phyloP scores from a whole-genome alignment of 2,797 vertebrate species.

The Phoxinus dragarum region DNA sequence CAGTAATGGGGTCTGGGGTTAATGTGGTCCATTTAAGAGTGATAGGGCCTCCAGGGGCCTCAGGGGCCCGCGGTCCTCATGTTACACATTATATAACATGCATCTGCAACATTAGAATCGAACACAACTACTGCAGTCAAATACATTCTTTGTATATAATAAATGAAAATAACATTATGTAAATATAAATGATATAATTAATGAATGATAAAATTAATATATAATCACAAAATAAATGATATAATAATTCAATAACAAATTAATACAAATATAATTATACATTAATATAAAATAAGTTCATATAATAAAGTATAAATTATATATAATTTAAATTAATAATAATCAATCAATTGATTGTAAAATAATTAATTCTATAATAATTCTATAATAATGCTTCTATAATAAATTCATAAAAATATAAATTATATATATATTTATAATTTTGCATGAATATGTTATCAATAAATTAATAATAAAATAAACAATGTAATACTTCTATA shows the following conservation, averaged over 20 bases:
- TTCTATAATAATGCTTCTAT: too few relatives aligned
- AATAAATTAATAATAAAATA: background rate
- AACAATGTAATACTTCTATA: background rate
- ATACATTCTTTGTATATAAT: background rate
- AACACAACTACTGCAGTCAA: background rate
- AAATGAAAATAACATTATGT: background rate
- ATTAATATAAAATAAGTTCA: background rate
- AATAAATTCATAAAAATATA: background rate
- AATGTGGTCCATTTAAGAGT: slow-evolving; percentile 62
- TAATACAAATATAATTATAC: too few relatives aligned
- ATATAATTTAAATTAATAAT: background rate
- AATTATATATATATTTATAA: too few relatives aligned
- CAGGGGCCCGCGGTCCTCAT: slow-evolving; percentile 53
- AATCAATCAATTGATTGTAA: background rate
- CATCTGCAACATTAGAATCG: slow-evolving; percentile 43
- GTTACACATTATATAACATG: slow-evolving; percentile 57
- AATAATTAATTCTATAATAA: too few relatives aligned
- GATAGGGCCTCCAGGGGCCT: slow-evolving; percentile 51
- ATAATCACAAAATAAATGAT: too few relatives aligned
- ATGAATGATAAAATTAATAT: too few relatives aligned
- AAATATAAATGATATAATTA: too few relatives aligned
- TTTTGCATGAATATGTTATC: too few relatives aligned
- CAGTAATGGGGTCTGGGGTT: slow-evolving; percentile 63
- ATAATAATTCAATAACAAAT: too few relatives aligned
- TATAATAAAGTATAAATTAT: background rate